Percentiles rank a stretch among this genome's conserved stretches.
These are phyloP conservation scores for Metalampra italica DNA, from an alignment of 2,888 invertebrate species.

Conservation along the genomic window DNA sequence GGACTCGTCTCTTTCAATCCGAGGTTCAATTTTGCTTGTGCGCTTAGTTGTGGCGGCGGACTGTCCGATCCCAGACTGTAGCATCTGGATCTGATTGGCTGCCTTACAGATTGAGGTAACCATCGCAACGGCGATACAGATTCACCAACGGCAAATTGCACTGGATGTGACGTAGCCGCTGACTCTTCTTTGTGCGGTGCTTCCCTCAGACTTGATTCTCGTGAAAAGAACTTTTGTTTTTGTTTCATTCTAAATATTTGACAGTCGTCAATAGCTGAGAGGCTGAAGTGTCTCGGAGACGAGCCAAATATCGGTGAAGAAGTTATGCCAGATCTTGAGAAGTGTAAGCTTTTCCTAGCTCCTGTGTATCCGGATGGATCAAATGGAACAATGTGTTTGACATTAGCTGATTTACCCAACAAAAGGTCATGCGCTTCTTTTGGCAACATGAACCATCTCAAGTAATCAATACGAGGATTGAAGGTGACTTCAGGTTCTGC, in stretches of 20 bases:
- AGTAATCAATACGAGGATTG: conserved; percentile 81
- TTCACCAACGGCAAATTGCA: conserved; percentile 84
- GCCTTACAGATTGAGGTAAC: conserved; percentile 42
- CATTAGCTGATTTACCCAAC: conserved; percentile 85
- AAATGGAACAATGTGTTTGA: conserved; percentile 87
- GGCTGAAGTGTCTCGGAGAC: conserved; percentile 83
- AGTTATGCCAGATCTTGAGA: conserved; percentile 54
- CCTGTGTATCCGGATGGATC: conserved; percentile 80
- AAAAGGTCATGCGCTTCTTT: conserved; percentile 90
- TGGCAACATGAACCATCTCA: conserved; percentile 94
- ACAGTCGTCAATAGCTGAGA: conserved; percentile 82
- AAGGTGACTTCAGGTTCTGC: conserved; percentile 87
- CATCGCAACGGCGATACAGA: conserved; percentile 74
- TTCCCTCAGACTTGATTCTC: conserved; percentile 68
- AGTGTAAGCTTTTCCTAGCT: conserved; percentile 66
- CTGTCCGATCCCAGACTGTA: conserved; percentile 81
- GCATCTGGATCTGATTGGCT: conserved; percentile 75
- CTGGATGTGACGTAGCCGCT: conserved; percentile 52
- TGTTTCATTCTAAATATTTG: conserved; percentile 68
- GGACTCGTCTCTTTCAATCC: conserved; percentile 78
- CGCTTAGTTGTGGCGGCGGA: conserved; percentile 77
- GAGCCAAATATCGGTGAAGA: conserved; percentile 72
- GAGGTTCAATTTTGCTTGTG: conserved; percentile 81
- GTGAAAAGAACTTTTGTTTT: conserved; percentile 61
- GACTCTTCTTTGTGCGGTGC: conserved; percentile 54